Percentiles rank a stretch among this genome's conserved stretches.
phyloP scores from a whole-genome alignment of 2,797 vertebrate species.

The Anguilla megastoma region DNA sequence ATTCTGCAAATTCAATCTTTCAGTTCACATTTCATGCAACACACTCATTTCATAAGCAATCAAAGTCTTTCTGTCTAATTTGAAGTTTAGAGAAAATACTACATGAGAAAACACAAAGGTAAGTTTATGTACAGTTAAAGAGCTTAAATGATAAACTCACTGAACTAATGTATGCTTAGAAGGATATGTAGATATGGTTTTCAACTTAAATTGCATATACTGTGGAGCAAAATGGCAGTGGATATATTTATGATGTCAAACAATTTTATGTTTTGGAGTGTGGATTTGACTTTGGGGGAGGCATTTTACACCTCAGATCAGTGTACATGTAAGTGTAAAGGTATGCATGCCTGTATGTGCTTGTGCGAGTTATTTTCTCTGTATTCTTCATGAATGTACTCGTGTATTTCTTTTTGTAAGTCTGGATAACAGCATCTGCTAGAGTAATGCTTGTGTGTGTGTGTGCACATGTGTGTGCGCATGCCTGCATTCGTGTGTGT shows the following conservation, averaged over 20 bases:
- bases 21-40: background rate
- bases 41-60: background rate
- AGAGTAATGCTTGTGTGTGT: background rate
- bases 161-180: background rate
- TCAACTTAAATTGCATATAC: no score
- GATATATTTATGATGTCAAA: no score
- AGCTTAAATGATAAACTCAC: background rate
- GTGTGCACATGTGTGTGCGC: no score
- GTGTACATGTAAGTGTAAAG: background rate
- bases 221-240: no score
- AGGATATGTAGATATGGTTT: background rate
- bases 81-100: background rate
- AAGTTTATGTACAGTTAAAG: background rate
- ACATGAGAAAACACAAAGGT: background rate
- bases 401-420: no score
- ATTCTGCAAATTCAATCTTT: background rate
- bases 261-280: no score
- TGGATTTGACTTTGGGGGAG: no score
- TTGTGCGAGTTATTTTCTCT: background rate
- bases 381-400: background rate
- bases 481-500: no score
- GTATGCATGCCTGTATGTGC: constrained; percentile 20
- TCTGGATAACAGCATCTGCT: no score
- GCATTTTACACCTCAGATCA: no score
- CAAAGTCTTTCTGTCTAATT: background rate